Evolutionary conservation across 37 sponge, comb jelly and placozoan genomes (phyloP).

Genomic region (Theonella swinhoei): DNA sequence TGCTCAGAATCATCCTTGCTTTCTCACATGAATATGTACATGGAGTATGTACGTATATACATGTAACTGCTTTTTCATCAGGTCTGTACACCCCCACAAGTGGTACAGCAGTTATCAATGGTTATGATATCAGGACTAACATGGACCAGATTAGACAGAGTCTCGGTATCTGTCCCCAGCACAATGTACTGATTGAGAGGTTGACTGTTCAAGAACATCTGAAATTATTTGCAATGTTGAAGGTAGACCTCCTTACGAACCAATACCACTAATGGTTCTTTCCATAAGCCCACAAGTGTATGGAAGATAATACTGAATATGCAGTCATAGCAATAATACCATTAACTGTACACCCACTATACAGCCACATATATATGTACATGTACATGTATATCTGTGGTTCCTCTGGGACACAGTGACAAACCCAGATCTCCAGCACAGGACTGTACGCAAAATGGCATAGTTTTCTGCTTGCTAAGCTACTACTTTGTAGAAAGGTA

Average conservation of each 20-base stretch:
- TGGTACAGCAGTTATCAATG: slow-evolving; percentile 84
- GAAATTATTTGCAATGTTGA: slow-evolving; percentile 81
- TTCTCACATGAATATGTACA: too few relatives aligned
- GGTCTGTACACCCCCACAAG: slow-evolving; percentile 41
- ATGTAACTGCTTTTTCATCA: neutral
- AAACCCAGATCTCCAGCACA: too few relatives aligned
- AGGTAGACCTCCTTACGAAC: slow-evolving; percentile 64
- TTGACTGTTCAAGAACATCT: slow-evolving; percentile 97
- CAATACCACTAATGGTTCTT: neutral
- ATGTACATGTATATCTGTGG: neutral
- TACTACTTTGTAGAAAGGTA: too few relatives aligned
- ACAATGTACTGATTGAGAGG: slow-evolving; percentile 93
- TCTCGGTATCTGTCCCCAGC: slow-evolving; percentile 96
- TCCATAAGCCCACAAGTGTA: too few relatives aligned
- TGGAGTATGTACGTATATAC: too few relatives aligned
- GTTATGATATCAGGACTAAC: slow-evolving; percentile 68
- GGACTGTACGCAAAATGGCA: too few relatives aligned
- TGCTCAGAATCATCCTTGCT: too few relatives aligned
- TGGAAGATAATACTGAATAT: neutral
- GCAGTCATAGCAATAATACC: too few relatives aligned
- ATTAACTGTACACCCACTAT: neutral
- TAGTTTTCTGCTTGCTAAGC: too few relatives aligned
- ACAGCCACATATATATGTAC: neutral
- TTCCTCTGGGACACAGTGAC: neutral
- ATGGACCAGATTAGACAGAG: slow-evolving; percentile 84